These are phyloP conservation scores for Hippocampus comes DNA, from an alignment of 2,113 vertebrate genomes.

Conservation along the genomic window DNA sequence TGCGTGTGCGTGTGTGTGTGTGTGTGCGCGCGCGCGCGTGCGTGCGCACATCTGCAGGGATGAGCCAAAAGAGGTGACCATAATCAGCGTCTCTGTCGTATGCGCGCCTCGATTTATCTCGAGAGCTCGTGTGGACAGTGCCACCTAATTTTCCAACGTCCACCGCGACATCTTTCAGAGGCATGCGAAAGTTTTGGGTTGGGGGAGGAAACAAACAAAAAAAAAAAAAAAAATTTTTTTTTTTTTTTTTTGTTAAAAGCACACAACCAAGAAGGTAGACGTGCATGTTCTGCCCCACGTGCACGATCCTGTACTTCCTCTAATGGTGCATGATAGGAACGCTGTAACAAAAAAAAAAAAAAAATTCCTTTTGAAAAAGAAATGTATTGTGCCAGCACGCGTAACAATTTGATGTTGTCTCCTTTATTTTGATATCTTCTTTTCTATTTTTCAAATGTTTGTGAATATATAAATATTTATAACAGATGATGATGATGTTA, in stretches of 20 bases:
- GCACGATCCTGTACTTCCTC: slow-evolving; percentile 60
- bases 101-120: slow-evolving; percentile 29
- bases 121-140: slow-evolving; percentile 33
- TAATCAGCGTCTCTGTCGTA: slow-evolving; percentile 4
- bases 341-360: slow-evolving; percentile 52
- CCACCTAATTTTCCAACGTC: slow-evolving; percentile 53
- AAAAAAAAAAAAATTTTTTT: slow-evolving; percentile 11
- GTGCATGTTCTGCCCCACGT: slow-evolving; percentile 39
- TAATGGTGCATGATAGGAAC: slow-evolving; percentile 74
- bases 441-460: slow-evolving; percentile 79
- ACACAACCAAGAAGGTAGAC: slow-evolving; percentile 46
- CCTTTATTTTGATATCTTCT: slow-evolving; percentile 71
- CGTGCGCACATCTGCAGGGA: not conserved
- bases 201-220: slow-evolving; percentile 53
- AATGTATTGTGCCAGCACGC: slow-evolving; percentile 74
- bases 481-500: slow-evolving; percentile 71
- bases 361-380: slow-evolving; percentile 30
- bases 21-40: no score
- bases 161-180: slow-evolving; percentile 54
- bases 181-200: slow-evolving; percentile 15
- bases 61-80: not conserved
- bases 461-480: slow-evolving; percentile 81
- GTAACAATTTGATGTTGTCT: slow-evolving; percentile 73
- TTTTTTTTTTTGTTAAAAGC: slow-evolving; percentile 35
- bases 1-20: no score